These are phyloP conservation scores for Drosophila borealis DNA, from an alignment of 2,888 invertebrate species.

Conservation along the genomic window DNA sequence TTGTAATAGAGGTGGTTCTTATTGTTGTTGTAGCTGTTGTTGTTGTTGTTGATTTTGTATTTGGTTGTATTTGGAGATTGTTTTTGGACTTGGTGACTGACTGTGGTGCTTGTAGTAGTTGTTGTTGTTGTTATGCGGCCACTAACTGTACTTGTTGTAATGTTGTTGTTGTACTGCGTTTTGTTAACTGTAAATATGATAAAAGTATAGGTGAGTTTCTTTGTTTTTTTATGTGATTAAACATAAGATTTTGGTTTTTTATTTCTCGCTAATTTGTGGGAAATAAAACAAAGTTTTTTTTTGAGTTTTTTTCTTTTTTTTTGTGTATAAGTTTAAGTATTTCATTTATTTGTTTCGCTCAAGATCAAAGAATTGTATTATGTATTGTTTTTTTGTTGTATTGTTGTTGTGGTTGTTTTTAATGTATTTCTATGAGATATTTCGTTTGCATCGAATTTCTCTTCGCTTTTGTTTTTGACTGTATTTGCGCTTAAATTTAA, in stretches of 20 bases:
- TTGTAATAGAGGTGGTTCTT: slow-evolving; percentile 50
- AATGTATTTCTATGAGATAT: slow-evolving; percentile 53
- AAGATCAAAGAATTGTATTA: slow-evolving; percentile 78
- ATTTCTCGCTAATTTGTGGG: slow-evolving; percentile 30
- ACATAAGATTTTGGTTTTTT: slow-evolving; percentile 27
- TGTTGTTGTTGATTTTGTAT: slow-evolving; percentile 8
- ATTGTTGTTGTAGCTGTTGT: slow-evolving; percentile 10
- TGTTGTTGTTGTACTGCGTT: slow-evolving; percentile 56
- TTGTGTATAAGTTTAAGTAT: slow-evolving; percentile 78
- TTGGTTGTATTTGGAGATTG: slow-evolving; percentile 41
- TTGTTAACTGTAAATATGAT: slow-evolving; percentile 74
- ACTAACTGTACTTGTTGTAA: slow-evolving; percentile 70
- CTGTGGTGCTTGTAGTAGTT: slow-evolving; percentile 50
- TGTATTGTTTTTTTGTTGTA: slow-evolving; percentile 56
- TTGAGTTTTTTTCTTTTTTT: slow-evolving; percentile 65
- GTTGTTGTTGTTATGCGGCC: slow-evolving; percentile 66
- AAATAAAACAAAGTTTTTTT: slow-evolving; percentile 74
- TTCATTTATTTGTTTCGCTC: slow-evolving; percentile 79
- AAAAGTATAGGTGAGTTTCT: slow-evolving; percentile 72
- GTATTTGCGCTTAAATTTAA: slow-evolving; percentile 74
- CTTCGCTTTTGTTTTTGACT: slow-evolving; percentile 48
- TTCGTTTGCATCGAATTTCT: slow-evolving; percentile 57
- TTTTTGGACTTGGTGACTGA: slow-evolving; percentile 35
- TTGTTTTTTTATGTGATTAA: slow-evolving; percentile 33
- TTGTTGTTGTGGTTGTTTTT: slow-evolving; percentile 56